Conservation (phyloP, 2,113 vertebrate genomes). For the Athene noctua region DNA sequence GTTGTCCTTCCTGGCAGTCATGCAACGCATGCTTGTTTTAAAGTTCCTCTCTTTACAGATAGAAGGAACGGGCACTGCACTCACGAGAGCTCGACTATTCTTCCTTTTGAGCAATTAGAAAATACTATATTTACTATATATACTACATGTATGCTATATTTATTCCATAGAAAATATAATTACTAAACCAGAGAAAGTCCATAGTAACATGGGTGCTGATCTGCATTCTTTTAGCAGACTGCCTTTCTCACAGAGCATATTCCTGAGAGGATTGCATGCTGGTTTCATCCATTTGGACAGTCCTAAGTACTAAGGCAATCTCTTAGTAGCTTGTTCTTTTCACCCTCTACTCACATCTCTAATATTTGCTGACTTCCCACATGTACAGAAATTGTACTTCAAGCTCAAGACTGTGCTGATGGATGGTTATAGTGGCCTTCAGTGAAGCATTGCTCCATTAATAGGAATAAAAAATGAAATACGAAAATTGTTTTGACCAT, state of each 20-base stretch:
- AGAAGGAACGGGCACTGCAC: background rate
- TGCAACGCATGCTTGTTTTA: background rate
- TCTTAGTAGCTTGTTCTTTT: background rate
- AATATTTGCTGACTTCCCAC: background rate
- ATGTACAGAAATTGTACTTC: background rate
- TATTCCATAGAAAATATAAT: background rate
- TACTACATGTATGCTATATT: background rate
- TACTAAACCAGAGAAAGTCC: background rate
- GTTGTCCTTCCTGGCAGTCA: fast-evolving
- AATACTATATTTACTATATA: background rate
- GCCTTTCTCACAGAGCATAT: background rate
- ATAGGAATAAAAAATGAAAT: background rate
- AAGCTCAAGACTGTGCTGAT: background rate
- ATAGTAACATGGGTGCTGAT: background rate
- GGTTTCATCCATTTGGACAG: background rate
- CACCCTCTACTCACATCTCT: background rate
- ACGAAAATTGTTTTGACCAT: background rate
- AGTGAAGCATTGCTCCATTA: background rate
- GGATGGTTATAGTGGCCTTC: background rate
- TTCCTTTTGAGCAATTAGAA: background rate
- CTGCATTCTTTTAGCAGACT: background rate
- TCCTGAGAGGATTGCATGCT: background rate
- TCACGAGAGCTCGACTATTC: background rate
- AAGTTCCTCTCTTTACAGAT: background rate
- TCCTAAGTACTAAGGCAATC: background rate